These are phyloP conservation scores for Cataglyphis albicans DNA, from an alignment of 2,888 invertebrate species.

Conservation along the genomic window DNA sequence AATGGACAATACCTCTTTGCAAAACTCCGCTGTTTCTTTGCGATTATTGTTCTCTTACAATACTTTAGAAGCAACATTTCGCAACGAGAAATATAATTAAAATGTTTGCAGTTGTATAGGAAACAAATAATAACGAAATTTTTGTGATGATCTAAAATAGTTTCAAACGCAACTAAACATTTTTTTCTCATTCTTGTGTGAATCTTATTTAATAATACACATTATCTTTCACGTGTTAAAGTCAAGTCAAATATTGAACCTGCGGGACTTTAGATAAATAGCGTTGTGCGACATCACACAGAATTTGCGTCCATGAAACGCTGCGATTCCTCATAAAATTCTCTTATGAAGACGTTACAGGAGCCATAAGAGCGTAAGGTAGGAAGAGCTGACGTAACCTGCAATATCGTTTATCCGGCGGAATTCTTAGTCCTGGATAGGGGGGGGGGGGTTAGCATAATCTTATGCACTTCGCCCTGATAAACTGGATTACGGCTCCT, in stretches of 20 bases:
- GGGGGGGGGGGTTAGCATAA: conserved; percentile 77
- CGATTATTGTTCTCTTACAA: conserved; percentile 18
- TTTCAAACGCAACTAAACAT: not conserved
- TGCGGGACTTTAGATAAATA: not conserved
- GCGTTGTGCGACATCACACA: not conserved
- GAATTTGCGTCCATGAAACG: conserved; percentile 4
- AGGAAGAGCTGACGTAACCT: conserved; percentile 71
- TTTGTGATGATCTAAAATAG: not conserved
- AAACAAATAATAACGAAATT: not conserved
- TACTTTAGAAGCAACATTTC: not conserved
- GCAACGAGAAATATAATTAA: conserved; percentile 20
- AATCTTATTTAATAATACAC: not conserved
- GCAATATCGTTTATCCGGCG: conserved; percentile 79
- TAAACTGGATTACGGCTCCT: conserved; percentile 79
- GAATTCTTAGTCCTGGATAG: conserved; percentile 74
- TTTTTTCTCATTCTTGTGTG: not conserved
- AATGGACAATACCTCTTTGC: conserved; percentile 15
- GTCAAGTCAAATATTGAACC: conserved; percentile 17
- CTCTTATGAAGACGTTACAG: conserved; percentile 67
- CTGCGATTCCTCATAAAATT: conserved; percentile 69
- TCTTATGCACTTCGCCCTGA: conserved; percentile 80
- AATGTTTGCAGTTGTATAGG: not conserved
- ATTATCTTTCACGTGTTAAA: not conserved
- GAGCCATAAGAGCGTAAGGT: not conserved
- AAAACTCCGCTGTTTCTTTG: conserved; percentile 6